Evolutionary conservation across 2,888 invertebrate genomes (phyloP).

Genomic region (Lasioglossum zephyrum): DNA sequence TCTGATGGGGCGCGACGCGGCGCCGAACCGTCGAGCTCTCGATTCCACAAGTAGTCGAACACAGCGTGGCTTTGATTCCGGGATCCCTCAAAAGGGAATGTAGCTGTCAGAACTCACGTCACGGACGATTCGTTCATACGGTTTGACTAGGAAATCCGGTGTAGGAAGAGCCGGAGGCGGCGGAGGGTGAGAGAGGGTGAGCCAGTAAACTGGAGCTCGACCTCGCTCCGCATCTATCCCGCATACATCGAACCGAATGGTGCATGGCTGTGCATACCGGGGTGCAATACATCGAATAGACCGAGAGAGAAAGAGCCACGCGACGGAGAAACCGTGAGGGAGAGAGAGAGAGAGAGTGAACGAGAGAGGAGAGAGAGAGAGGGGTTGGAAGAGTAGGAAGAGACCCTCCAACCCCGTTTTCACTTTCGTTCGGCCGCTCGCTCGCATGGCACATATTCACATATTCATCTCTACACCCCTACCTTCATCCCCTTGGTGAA

Average conservation of each 20-base stretch:
- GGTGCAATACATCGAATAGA: conserved; percentile 69
- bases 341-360: conserved; percentile 26
- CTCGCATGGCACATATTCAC: conserved; percentile 80
- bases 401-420: conserved; percentile 78
- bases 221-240: conserved; percentile 69
- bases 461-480: conserved; percentile 73
- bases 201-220: conserved; percentile 62
- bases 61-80: conserved; percentile 11
- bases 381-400: conserved; percentile 60
- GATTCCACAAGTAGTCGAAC: not conserved
- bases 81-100: conserved; percentile 12
- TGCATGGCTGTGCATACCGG: conserved; percentile 69
- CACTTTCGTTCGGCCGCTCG: conserved; percentile 78
- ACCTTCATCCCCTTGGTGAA: conserved; percentile 62
- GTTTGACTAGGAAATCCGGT: conserved; percentile 52
- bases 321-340: not conserved
- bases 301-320: conserved; percentile 26
- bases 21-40: not conserved
- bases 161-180: conserved; percentile 30
- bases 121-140: conserved; percentile 58
- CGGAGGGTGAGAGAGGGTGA: conserved; percentile 42
- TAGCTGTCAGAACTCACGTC: conserved; percentile 58
- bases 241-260: conserved; percentile 74
- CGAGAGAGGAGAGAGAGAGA: conserved; percentile 52
- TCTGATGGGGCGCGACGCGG: no score